Evolutionary conservation across 2,888 invertebrate species (phyloP).

Genomic region (Emesis furor): DNA sequence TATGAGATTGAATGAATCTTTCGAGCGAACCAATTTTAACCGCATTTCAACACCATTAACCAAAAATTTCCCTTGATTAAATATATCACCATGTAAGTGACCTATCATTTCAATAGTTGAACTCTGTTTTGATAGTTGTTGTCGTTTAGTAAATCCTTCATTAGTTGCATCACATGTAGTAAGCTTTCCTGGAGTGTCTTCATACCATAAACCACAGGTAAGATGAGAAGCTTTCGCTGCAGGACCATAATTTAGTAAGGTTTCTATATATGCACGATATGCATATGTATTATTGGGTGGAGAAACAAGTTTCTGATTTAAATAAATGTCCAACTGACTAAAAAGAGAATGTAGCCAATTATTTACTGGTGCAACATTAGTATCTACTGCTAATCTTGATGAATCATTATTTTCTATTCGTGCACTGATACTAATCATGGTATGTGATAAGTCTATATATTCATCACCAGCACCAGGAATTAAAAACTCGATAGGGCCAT

Average conservation of each 20-base stretch:
- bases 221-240: constrained; percentile 72
- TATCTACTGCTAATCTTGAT: constrained; percentile 38
- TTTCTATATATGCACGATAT: constrained; percentile 74
- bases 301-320: constrained; percentile 76
- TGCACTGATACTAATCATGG: constrained; percentile 69
- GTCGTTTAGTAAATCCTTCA: constrained; percentile 61
- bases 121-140: constrained; percentile 50
- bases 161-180: constrained; percentile 46
- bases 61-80: constrained; percentile 25
- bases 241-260: constrained; percentile 72
- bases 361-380: constrained; percentile 73
- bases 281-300: constrained; percentile 74
- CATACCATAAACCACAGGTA: constrained; percentile 71
- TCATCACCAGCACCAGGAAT: constrained; percentile 76
- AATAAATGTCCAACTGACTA: constrained; percentile 70
- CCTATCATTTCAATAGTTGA: constrained; percentile 72
- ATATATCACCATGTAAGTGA: constrained; percentile 48
- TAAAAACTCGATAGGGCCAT: constrained; percentile 76
- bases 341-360: constrained; percentile 77
- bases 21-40: constrained; percentile 6
- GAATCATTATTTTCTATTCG: constrained; percentile 69
- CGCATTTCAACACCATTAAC: constrained; percentile 25
- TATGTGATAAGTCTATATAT: constrained; percentile 75
- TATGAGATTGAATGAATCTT: constrained; percentile 11
- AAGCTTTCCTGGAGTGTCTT: constrained; percentile 63